Conservation (phyloP, 2,797 vertebrate genomes). For the Percopsis omiscomaycus region DNA sequence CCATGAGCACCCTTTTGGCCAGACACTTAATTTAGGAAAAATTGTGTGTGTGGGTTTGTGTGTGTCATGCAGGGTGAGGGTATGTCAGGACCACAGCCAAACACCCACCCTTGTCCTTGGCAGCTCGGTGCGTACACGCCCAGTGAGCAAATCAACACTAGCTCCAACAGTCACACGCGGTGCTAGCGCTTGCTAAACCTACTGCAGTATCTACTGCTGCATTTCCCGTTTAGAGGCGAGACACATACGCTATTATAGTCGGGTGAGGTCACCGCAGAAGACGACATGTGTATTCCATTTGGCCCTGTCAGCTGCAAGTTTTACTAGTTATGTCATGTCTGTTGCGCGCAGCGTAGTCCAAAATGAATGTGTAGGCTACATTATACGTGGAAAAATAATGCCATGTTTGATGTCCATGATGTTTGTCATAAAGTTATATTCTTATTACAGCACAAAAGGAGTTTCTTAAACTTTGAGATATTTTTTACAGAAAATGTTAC, state of each 20-base stretch:
- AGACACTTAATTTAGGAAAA: conserved; percentile 22
- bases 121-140: conserved; percentile 63
- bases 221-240: no score
- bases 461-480: no score
- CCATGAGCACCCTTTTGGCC: conserved; percentile 31
- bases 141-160: conserved; percentile 58
- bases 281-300: conserved; percentile 42
- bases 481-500: no score
- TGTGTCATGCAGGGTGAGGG: conserved; percentile 40
- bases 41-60: conserved; percentile 19
- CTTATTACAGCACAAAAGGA: no score
- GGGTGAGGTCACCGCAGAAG: conserved; percentile 47
- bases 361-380: conserved; percentile 22
- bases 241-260: background rate
- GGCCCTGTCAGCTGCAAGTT: conserved; percentile 35
- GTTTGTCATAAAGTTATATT: no score
- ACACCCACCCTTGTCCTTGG: conserved; percentile 63
- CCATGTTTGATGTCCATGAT: no score
- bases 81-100: conserved; percentile 60
- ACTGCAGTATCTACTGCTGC: background rate
- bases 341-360: conserved; percentile 26
- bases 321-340: conserved; percentile 60
- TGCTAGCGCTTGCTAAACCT: conserved; percentile 42
- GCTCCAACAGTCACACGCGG: conserved; percentile 42
- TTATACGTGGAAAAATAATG: conserved; percentile 11